Conservation (phyloP, 2,888 invertebrate species). For the Myopa tessellatipennis region DNA sequence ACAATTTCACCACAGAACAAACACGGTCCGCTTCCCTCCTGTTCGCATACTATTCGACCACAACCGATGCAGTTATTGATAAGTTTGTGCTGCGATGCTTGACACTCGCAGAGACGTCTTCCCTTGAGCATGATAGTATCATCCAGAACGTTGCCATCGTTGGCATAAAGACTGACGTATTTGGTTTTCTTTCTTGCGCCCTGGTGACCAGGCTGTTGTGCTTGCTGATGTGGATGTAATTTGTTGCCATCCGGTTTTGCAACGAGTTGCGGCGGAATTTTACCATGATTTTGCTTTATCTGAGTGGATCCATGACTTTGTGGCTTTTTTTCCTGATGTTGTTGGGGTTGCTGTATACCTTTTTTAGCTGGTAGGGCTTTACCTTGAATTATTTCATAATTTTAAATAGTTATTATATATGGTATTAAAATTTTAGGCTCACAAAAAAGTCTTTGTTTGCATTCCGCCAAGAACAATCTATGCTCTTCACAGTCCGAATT, state of each 20-base stretch:
- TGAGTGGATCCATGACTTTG: conserved; percentile 41
- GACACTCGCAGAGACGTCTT: conserved; percentile 89
- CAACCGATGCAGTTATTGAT: conserved; percentile 94
- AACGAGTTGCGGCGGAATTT: not conserved
- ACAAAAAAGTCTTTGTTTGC: conserved; percentile 71
- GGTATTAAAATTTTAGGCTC: conserved; percentile 41
- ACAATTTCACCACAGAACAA: conserved; percentile 91
- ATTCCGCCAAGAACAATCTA: conserved; percentile 74
- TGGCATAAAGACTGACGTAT: conserved; percentile 79
- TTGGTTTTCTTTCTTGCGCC: conserved; percentile 75
- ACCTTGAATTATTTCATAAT: conserved; percentile 33
- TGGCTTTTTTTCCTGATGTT: conserved; percentile 46
- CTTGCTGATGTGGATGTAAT: conserved; percentile 32
- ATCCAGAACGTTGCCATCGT: conserved; percentile 74
- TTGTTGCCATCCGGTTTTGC: conserved; percentile 38
- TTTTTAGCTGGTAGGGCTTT: conserved; percentile 53
- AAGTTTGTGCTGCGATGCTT: conserved; percentile 88
- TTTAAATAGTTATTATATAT: not conserved
- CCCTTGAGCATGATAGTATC: conserved; percentile 76
- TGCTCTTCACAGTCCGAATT: conserved; percentile 77
- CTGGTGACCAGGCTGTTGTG: conserved; percentile 46
- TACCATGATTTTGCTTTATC: conserved; percentile 45
- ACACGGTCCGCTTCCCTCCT: conserved; percentile 98
- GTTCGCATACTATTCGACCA: conserved; percentile 93
- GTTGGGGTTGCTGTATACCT: conserved; percentile 41